A percentile compares a stretch with the other conserved stretches of the same genome.
Conservation (phyloP, 1,140 invertebrate genomes). For the Cephus cinctus region DNA sequence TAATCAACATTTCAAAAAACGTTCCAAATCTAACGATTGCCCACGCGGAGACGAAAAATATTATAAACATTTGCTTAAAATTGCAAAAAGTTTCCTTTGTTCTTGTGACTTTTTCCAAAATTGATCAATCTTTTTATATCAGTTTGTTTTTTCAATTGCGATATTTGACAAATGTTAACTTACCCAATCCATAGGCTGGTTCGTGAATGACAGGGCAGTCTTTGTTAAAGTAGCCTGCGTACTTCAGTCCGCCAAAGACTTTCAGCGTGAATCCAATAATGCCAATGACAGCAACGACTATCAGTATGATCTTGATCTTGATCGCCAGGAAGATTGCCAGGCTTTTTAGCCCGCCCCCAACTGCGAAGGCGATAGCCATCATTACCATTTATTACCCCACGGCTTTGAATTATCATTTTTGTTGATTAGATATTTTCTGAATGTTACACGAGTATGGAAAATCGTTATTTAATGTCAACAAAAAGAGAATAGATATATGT, state of each 20-base stretch:
- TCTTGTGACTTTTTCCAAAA: no score
- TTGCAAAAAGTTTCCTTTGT: no score
- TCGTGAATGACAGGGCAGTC: slow-evolving; percentile 16
- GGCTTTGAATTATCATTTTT: no score
- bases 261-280: slow-evolving; percentile 20
- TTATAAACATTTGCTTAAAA: no score
- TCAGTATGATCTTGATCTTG: slow-evolving; percentile 38
- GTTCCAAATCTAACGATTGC: no score
- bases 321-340: slow-evolving; percentile 28
- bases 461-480: neutral
- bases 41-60: no score
- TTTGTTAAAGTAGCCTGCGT: neutral
- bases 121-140: no score
- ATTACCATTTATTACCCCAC: no score
- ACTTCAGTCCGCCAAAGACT: slow-evolving; percentile 12
- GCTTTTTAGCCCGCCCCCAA: slow-evolving; percentile 36
- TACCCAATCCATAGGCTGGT: slow-evolving; percentile 18
- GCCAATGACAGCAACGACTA: slow-evolving; percentile 28
- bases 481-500: neutral
- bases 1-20: no score
- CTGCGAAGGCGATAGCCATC: slow-evolving; percentile 21
- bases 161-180: slow-evolving; percentile 5
- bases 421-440: neutral
- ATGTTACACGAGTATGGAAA: neutral
- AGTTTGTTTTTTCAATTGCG: no score